A percentile compares a stretch with the other conserved stretches of the same genome.
These are phyloP conservation scores for Drosophila tripunctata DNA, from an alignment of 2,888 invertebrate species.

Conservation along the genomic window DNA sequence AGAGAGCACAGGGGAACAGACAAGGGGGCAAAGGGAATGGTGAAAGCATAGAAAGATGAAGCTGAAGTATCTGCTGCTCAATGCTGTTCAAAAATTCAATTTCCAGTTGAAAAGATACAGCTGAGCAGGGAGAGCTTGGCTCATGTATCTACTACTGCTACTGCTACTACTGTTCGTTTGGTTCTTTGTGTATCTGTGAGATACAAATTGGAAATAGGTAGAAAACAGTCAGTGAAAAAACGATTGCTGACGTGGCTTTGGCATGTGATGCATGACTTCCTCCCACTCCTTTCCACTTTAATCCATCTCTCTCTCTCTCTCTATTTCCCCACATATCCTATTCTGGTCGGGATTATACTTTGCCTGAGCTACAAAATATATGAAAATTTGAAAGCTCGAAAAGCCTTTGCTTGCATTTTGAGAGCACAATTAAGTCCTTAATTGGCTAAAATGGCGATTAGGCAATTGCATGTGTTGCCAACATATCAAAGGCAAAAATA, in stretches of 20 bases:
- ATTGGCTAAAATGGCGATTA: conserved; percentile 36
- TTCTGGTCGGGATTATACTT: conserved; percentile 39
- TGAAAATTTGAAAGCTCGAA: conserved; percentile 43
- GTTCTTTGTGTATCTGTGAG: conserved; percentile 24
- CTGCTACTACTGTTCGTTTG: no score
- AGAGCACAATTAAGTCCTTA: conserved; percentile 68
- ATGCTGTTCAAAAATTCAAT: conserved; percentile 77
- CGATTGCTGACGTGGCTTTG: conserved; percentile 69
- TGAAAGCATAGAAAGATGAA: conserved; percentile 6
- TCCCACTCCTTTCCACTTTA: neutral
- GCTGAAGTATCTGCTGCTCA: conserved; percentile 30
- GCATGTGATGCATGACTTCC: conserved; percentile 55
- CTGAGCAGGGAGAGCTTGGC: neutral
- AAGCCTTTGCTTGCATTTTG: conserved; percentile 44
- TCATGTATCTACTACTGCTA: conserved; percentile 10
- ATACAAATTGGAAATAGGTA: conserved; percentile 75
- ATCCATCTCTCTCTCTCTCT: neutral
- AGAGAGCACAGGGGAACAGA: neutral
- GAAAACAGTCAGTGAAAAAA: conserved; percentile 70
- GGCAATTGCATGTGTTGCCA: no score
- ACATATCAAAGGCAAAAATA: no score
- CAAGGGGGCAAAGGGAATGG: neutral
- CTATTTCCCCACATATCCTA: neutral
- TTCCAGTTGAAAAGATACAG: conserved; percentile 73
- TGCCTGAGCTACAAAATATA: conserved; percentile 26